Base-by-base conservation (phyloP, 2,888 invertebrate species). In the Podotricha telesiphe region DNA sequence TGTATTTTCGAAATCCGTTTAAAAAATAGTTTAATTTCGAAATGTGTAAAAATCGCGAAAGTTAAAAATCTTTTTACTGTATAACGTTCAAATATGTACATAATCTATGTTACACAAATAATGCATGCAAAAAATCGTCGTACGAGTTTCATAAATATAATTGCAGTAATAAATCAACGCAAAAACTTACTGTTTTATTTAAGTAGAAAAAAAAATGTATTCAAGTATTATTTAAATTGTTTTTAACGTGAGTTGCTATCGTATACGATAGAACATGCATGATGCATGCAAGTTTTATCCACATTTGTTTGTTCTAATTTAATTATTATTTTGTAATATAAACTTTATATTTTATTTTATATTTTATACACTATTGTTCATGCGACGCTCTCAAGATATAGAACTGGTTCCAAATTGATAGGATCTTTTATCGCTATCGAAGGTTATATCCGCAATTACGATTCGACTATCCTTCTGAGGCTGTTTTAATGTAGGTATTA, bases 291-390 rank as follows among this genome's bases (percentile, higher is more conserved):
- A 62, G 59, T 74, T 74, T 72, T 76, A 75, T 77, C 77, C 75
- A 76, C 74, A 77, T 80, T 78, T 77, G 77, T 79, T 80, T 77
- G 75, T 77, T 77, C 74, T 75, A 75, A 71, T 62, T 72, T 75
- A 75, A 71, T 62, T 72, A 72, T 73, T 73, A 74, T 74, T 68
- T 72, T 67, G 73, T 73, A 73, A 74, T 74, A 76, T 71, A 65
- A 67, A 73, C 66, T 28, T 4, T 28, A 2, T 28, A 28, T 28
- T 28, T 28, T 28, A 28, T 28, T 28, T 28, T 28, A 28, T 28
- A 73, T 72, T 74, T 73, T 74, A 72, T 73, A 69, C 68, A 67
- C 69, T 63, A 74, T 74, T 73, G 74, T 73, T 70, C 68, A 68
- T 70, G 69, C 72, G 59, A 47, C 58, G 40, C 47, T 62, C 55